A percentile compares a stretch with the other conserved stretches of the same genome.
Evolutionary conservation across 92 coral and sea anemone species (phyloP).

Genomic region (Nematostella vectensis): DNA sequence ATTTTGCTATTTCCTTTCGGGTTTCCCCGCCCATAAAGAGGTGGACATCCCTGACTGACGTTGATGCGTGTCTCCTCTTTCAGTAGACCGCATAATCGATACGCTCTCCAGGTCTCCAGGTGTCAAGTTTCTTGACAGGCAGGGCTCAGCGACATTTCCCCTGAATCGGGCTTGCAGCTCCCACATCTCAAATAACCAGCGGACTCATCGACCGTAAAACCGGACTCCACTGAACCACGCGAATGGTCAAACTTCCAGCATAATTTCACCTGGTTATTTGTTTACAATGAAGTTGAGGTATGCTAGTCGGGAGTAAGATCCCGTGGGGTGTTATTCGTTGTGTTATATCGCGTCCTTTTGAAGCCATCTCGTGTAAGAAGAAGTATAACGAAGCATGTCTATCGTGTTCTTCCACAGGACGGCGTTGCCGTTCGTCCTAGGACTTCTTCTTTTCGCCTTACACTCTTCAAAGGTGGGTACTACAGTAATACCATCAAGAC

Average conservation of each 20-base stretch:
- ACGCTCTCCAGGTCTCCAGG: constrained; percentile 8
- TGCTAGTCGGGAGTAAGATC: constrained; percentile 6
- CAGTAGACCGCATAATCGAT: constrained; percentile 4
- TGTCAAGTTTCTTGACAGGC: constrained; percentile 45
- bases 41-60: not conserved
- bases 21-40: constrained; percentile 35
- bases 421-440: constrained; percentile 53
- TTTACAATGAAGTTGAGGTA: constrained; percentile 68
- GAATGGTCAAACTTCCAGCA: constrained; percentile 8
- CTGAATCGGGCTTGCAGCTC: not conserved
- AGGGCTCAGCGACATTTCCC: constrained; percentile 12
- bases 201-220: constrained; percentile 1
- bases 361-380: too few species aligned
- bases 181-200: constrained; percentile 36
- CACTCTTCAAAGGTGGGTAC: constrained; percentile 48
- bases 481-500: too few species aligned
- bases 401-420: constrained; percentile 57
- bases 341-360: too few species aligned
- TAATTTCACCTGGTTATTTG: constrained; percentile 15
- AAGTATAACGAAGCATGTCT: too few species aligned
- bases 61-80: not conserved
- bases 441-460: constrained; percentile 29
- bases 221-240: constrained; percentile 5
- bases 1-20: constrained; percentile 45
- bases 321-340: too few species aligned